phyloP scores from a whole-genome alignment of 2,797 vertebrate species.

The Borostomias antarcticus region DNA sequence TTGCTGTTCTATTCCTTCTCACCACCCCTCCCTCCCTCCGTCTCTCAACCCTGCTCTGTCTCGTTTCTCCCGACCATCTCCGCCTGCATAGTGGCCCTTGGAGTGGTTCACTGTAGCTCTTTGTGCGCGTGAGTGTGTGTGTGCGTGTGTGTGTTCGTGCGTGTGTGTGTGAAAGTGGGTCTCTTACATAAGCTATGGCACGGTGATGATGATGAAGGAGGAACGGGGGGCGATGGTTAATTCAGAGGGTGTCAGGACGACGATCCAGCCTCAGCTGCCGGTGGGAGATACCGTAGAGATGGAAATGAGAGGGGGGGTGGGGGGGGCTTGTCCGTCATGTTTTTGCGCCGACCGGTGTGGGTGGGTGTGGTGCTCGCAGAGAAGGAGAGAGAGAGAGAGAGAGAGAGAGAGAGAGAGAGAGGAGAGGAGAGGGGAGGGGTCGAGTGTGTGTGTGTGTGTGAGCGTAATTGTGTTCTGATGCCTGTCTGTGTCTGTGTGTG shows the following conservation, averaged over 20 bases:
- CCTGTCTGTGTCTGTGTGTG: constrained; percentile 48
- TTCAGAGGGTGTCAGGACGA: constrained; percentile 59
- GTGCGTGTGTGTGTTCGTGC: neutral
- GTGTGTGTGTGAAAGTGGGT: constrained; percentile 55
- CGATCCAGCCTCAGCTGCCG: constrained; percentile 47
- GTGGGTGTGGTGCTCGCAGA: constrained; percentile 25
- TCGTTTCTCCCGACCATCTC: neutral
- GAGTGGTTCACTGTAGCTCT: too few relatives aligned
- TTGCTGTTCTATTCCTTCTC: neutral
- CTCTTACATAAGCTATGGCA: constrained; percentile 64
- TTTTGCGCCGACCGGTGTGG: constrained; percentile 11
- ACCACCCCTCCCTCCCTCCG: neutral
- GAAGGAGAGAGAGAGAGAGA: too few relatives aligned
- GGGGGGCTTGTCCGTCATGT: constrained; percentile 37
- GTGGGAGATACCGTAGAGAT: constrained; percentile 63
- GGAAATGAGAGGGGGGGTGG: constrained; percentile 62
- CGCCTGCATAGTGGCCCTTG: too few relatives aligned
- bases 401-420: neutral
- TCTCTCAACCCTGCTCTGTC: neutral
- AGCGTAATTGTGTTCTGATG: constrained; percentile 31
- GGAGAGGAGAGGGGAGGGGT: neutral
- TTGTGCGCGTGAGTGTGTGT: too few relatives aligned
- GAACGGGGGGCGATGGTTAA: constrained; percentile 49
- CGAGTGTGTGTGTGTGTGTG: neutral
- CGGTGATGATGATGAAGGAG: constrained; percentile 22